Base-by-base conservation (phyloP, 2,888 invertebrate genomes). In the Oasisia sp. region DNA sequence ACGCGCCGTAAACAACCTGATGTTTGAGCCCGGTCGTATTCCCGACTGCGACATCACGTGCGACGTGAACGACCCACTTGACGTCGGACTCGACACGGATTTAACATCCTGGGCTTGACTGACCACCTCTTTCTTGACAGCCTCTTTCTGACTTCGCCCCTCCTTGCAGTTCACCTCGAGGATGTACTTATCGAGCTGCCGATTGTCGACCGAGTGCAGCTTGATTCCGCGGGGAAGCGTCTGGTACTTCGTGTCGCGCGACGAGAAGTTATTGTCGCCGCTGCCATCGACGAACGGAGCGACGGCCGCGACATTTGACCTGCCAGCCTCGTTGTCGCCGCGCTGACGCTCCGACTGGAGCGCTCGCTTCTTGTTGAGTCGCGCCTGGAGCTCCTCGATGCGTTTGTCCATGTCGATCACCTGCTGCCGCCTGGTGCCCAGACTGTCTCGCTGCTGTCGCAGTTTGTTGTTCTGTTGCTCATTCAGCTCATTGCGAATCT, bases 401-500 rank as follows among this genome's bases (percentile, higher is more conserved):
- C 99, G 97, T 95, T 98, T 98, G 97, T 99, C 99, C 95, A 99
- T 98, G 95, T 98, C 98, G 92, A 98, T 97, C 97, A 99, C 98
- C 97, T 99, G 99, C 94, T 98, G 98, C 96, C 99, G 98, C 91
- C 98, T 97, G 94, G 98, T 98, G 92, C 98, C 98, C 95, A 99
- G 97, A 90, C 98, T 98, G 95, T 99, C 98, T 93, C 98, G 97
- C 96, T 99, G 99, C 95, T 98, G 98, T 94, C 98, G 98, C 94
- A 99, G 97, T 95, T 98, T 97, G 94, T 98, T 98, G 97, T 98
- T 99, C 97, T 98, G 99, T 96, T 99, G 98, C 96, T 99, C 98
- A 96, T 99, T 98, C 96, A 99, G 97, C 96, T 99, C 99, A 97
- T 99, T 99, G 93, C 99, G 98, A 96, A 99, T 98, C 99, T 99